Conservation (phyloP, 2,888 invertebrate genomes). For the Leptura quadrifasciata region DNA sequence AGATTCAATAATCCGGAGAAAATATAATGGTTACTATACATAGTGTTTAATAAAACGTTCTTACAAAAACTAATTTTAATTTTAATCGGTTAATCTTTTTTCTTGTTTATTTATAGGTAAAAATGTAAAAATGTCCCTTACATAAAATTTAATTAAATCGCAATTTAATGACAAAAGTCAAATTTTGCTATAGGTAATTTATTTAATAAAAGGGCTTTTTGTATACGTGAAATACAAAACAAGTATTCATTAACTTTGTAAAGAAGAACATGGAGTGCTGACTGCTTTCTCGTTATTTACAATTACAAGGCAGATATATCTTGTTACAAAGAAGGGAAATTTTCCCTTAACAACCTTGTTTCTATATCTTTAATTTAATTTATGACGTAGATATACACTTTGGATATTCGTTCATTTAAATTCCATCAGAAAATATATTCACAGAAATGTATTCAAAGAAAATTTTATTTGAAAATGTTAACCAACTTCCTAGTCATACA, state of each 20-base stretch:
- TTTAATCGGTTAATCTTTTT: too few species aligned
- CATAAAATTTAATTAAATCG: not conserved
- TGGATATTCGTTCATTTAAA: not conserved
- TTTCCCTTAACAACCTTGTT: not conserved
- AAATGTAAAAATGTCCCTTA: too few species aligned
- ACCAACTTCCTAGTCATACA: too few species aligned
- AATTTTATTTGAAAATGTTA: too few species aligned
- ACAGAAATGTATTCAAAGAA: not conserved
- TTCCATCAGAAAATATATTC: not conserved
- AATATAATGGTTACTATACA: too few species aligned
- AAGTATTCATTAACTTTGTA: slow-evolving; percentile 7
- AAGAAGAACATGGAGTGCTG: not conserved
- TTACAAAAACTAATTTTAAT: too few species aligned
- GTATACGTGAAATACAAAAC: not conserved
- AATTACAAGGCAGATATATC: slow-evolving; percentile 7
- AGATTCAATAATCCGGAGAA: too few species aligned
- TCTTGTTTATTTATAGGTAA: too few species aligned
- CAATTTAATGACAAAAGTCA: not conserved
- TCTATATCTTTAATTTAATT: slow-evolving; percentile 7
- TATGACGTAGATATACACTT: not conserved
- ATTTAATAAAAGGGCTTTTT: slow-evolving; percentile 1
- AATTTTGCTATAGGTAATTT: not conserved
- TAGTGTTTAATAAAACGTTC: too few species aligned
- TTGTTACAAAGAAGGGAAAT: slow-evolving; percentile 1
- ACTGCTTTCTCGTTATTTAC: slow-evolving; percentile 3